Percentiles rank a stretch among this genome's conserved stretches.
Evolutionary conservation across 92 coral and sea anemone genomes (phyloP).

Genomic region (Bergia puertoricense): DNA sequence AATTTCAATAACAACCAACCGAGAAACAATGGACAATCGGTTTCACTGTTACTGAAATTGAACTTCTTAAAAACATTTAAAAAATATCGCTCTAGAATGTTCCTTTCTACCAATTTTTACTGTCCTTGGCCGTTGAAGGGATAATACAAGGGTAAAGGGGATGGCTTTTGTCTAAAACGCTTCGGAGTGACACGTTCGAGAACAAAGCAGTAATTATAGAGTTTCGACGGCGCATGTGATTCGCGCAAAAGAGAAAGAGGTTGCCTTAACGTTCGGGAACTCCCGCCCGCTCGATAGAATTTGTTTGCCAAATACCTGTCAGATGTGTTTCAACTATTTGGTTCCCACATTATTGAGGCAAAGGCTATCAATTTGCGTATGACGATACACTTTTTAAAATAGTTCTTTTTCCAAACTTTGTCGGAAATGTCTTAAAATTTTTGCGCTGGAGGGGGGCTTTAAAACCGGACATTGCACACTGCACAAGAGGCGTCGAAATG

Average conservation of each 20-base stretch:
- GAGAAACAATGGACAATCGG: conserved; percentile 37
- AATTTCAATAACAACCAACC: conserved; percentile 56
- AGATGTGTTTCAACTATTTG: conserved; percentile 39
- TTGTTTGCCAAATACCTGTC: conserved; percentile 34
- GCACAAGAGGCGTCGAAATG: conserved; percentile 29
- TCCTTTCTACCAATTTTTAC: neutral
- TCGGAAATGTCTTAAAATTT: conserved; percentile 9
- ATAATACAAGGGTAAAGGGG: neutral
- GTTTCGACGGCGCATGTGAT: conserved; percentile 58
- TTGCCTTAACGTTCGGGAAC: conserved; percentile 52
- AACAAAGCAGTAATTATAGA: conserved; percentile 71
- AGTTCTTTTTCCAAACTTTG: neutral
- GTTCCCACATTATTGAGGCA: conserved; percentile 39
- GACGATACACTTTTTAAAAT: neutral
- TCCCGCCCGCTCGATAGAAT: conserved; percentile 65
- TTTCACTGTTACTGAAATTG: conserved; percentile 13
- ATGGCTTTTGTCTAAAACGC: conserved; percentile 54
- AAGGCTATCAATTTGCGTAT: neutral
- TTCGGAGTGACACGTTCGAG: conserved; percentile 61
- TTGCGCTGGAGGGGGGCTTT: conserved; percentile 2
- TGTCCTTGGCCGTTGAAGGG: neutral
- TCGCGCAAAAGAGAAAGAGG: conserved; percentile 47
- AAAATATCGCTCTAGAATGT: neutral
- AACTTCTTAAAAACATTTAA: neutral
- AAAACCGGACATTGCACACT: conserved; percentile 13